A percentile compares a stretch with the other conserved stretches of the same genome.
Conservation (phyloP, 2,113 vertebrate species). For the Indri indri region DNA sequence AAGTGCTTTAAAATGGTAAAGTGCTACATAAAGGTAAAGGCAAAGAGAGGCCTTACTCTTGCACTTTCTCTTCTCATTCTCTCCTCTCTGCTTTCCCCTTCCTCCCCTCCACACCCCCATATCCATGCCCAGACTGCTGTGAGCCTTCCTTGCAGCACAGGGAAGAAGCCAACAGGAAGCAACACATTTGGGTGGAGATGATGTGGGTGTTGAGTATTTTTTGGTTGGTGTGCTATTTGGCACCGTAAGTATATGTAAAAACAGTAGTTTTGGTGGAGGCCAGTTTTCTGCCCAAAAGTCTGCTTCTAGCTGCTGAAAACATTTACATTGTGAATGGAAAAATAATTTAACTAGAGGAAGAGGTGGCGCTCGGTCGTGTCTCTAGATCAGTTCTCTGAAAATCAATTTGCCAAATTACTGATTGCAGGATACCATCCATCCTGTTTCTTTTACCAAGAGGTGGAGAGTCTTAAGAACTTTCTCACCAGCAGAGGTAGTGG, state of each 20-base stretch:
- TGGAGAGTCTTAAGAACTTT: neutral
- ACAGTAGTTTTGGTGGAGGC: neutral
- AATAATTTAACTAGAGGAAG: conserved; percentile 5
- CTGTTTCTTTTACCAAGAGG: neutral
- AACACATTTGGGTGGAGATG: neutral
- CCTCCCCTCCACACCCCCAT: too few species aligned
- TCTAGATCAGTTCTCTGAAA: conserved; percentile 2
- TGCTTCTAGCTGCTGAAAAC: conserved; percentile 17
- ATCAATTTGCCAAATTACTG: neutral
- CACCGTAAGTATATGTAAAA: neutral
- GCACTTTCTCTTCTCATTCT: neutral
- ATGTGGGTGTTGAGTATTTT: neutral
- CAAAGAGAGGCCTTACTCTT: neutral
- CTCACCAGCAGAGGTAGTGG: neutral
- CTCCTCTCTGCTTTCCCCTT: neutral
- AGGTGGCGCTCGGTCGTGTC: neutral
- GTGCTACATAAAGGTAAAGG: neutral
- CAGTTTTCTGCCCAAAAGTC: neutral
- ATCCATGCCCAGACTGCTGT: neutral
- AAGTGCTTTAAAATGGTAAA: conserved; percentile 18
- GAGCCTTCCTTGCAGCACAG: neutral
- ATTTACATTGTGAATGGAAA: conserved; percentile 33
- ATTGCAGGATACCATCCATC: neutral
- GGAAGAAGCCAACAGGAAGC: neutral
- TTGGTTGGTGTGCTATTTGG: neutral